phyloP scores from a whole-genome alignment of 2,888 invertebrate genomes.

The Eretmocerus hayati region DNA sequence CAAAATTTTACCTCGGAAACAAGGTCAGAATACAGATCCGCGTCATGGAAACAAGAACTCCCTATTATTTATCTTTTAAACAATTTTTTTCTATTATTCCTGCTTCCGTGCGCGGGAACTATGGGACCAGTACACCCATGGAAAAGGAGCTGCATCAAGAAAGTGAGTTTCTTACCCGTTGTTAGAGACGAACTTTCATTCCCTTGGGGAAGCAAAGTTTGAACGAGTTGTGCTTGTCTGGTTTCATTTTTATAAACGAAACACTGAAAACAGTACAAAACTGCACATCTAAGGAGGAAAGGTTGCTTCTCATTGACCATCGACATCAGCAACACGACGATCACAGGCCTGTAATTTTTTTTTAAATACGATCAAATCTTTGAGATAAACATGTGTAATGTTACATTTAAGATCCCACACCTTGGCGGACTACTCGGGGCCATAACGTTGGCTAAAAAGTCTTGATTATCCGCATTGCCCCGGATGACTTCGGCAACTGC shows the following conservation, averaged over 20 bases:
- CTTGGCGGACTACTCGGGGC: constrained; percentile 88
- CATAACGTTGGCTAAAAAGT: constrained; percentile 80
- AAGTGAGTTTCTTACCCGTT: constrained; percentile 42
- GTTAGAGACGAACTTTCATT: constrained; percentile 66
- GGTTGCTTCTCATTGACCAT: constrained; percentile 99
- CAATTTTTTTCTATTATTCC: too few relatives aligned
- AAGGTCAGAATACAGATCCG: background rate
- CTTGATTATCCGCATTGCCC: constrained; percentile 85
- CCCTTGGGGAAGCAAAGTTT: constrained; percentile 84
- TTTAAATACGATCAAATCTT: too few relatives aligned
- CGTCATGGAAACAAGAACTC: background rate
- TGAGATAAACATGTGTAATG: background rate
- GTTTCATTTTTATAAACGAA: constrained; percentile 88
- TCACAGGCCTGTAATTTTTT: constrained; percentile 70
- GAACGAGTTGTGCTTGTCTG: constrained; percentile 81
- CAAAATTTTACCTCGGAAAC: too few relatives aligned
- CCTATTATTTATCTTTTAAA: background rate
- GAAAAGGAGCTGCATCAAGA: background rate
- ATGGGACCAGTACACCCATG: too few relatives aligned
- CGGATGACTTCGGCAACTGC: constrained; percentile 91
- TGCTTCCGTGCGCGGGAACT: too few relatives aligned
- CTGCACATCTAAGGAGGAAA: constrained; percentile 80
- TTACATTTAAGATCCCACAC: constrained; percentile 36
- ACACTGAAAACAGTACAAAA: constrained; percentile 95
- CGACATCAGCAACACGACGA: constrained; percentile 92